Evolutionary conservation across 1,140 invertebrate genomes (phyloP).

Genomic region (Planococcus citri): DNA sequence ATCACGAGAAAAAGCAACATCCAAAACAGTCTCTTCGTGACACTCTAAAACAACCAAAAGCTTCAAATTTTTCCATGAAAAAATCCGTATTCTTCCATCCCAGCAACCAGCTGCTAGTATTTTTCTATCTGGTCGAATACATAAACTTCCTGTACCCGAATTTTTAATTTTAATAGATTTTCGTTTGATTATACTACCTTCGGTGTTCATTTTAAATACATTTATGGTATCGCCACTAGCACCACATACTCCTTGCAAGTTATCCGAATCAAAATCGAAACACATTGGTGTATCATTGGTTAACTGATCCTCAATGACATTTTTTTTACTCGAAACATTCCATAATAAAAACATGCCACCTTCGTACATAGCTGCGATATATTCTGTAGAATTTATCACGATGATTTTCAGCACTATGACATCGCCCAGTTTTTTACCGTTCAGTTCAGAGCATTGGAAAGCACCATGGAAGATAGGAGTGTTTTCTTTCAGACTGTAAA

Average conservation of each 20-base stretch:
- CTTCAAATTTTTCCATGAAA: slow-evolving; percentile 60
- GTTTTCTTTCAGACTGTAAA: background rate
- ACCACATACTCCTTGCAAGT: background rate
- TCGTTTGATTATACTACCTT: slow-evolving; percentile 35
- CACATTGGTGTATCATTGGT: background rate
- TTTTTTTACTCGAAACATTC: background rate
- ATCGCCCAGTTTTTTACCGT: background rate
- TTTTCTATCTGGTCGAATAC: slow-evolving; percentile 54
- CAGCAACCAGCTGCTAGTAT: slow-evolving; percentile 61
- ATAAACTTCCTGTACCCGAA: slow-evolving; percentile 54
- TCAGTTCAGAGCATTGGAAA: background rate
- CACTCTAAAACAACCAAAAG: slow-evolving; percentile 59
- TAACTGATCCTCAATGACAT: background rate
- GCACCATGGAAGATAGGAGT: background rate
- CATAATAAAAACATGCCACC: background rate
- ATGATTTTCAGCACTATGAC: background rate
- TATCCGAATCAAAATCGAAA: slow-evolving; percentile 14
- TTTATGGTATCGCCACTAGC: background rate
- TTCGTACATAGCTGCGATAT: background rate
- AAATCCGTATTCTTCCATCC: slow-evolving; percentile 62
- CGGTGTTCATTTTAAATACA: slow-evolving; percentile 20
- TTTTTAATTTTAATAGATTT: slow-evolving; percentile 50
- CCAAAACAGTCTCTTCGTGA: slow-evolving; percentile 50
- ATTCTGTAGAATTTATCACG: background rate
- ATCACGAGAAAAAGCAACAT: slow-evolving; percentile 49